These are phyloP conservation scores for Etia nguti DNA, from an alignment of 2,113 vertebrate species.

Conservation along the genomic window DNA sequence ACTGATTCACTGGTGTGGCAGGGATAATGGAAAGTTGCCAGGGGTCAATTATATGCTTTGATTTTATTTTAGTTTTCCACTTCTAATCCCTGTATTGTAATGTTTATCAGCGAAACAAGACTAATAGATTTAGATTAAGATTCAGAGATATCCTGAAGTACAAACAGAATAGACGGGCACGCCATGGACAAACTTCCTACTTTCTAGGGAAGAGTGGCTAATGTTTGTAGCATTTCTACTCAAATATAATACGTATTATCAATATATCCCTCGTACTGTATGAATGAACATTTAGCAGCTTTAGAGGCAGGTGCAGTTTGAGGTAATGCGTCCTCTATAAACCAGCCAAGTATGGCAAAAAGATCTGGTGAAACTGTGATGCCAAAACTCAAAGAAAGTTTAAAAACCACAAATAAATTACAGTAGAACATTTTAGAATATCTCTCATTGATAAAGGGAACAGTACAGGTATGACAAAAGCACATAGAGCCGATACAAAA, in stretches of 20 bases:
- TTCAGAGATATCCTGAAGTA: background rate
- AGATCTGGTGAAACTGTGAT: background rate
- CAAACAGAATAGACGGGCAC: background rate
- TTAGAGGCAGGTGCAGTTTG: background rate
- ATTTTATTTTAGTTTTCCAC: background rate
- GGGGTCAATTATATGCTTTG: background rate
- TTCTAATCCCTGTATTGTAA: background rate
- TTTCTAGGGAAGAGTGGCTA: background rate
- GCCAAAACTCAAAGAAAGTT: background rate
- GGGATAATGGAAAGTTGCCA: background rate
- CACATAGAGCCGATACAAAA: background rate
- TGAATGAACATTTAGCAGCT: background rate
- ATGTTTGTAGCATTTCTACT: background rate
- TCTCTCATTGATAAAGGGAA: background rate
- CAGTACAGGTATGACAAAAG: background rate
- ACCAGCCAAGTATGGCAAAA: background rate
- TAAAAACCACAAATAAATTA: background rate
- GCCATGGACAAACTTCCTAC: background rate
- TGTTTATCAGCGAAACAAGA: background rate
- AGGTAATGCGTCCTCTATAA: background rate
- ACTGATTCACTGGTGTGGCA: fast-evolving
- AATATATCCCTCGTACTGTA: fast-evolving
- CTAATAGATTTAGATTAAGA: background rate
- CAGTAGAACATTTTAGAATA: background rate
- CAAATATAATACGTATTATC: background rate